Evolutionary conservation across 2,797 vertebrate species (phyloP).

Genomic region (Onychomys arenicola): DNA sequence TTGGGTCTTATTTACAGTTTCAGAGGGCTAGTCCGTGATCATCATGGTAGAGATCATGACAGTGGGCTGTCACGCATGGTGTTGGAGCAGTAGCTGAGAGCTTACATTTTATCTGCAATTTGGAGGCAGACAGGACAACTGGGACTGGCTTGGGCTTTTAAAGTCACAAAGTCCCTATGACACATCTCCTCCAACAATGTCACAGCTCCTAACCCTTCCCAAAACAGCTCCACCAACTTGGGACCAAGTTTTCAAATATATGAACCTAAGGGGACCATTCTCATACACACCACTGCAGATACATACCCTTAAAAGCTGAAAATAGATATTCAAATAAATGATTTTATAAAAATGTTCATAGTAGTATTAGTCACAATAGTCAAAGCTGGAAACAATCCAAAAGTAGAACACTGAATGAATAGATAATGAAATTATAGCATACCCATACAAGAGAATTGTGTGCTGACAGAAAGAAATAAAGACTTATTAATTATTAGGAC

Average conservation of each 20-base stretch:
- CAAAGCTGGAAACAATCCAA: not conserved
- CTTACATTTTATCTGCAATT: not conserved
- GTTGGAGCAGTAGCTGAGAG: not conserved
- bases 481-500: not conserved
- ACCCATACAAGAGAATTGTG: not conserved
- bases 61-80: not conserved
- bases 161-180: not conserved
- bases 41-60: not conserved
- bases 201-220: not conserved
- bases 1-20: not conserved
- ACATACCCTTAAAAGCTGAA: not conserved
- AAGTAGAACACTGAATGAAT: not conserved
- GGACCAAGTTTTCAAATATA: not conserved
- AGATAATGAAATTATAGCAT: not conserved
- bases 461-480: not conserved
- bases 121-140: not conserved
- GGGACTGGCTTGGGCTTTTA: not conserved
- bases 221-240: not conserved
- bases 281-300: not conserved
- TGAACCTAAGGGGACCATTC: not conserved
- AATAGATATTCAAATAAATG: slow-evolving; percentile 23
- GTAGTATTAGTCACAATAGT: not conserved
- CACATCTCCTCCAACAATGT: not conserved
- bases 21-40: not conserved
- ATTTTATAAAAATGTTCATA: not conserved